Base-by-base conservation (phyloP, 2,888 invertebrate genomes). In the Macrosoma leucophasiata region DNA sequence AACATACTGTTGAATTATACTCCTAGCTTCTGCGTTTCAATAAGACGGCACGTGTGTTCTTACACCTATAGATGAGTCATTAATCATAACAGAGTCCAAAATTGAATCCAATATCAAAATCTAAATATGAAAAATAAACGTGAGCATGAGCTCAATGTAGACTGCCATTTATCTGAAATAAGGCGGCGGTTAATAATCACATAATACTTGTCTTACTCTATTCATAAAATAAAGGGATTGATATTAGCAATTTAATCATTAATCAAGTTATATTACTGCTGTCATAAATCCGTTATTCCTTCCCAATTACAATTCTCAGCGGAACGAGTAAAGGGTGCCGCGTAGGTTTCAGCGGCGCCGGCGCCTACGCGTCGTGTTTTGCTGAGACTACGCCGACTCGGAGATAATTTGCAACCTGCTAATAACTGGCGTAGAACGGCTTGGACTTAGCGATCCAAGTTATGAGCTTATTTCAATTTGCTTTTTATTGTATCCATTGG, bases 401-500 rank as follows among this genome's bases (percentile, higher is more conserved):
- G n/a, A n/a, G 42, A 68, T 72, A 72, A 76, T 78, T 76, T 74
- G 72, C 78, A 76, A 72, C 74, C 75, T 68, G 74, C 73, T 79
- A 78, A 74, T 75, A 70, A 62, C 62, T 62, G 51, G 58, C n/a
- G n/a, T n/a, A 49, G 56, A 58, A n/a, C n/a, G n/a, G n/a, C 43
- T 43, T 39, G 45, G 35, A 36, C 28, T 17, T 24, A 29, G 23
- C 47, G 52, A 46, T 40, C 24, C 43, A 57, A 57, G 39, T 41
- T 26, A 33, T 33, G 29, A 33, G 36, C 27, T 17, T 17, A 32
- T 29, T 24, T 18, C 14, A 31, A 9, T 11, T 22, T 3, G n/a
- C 12, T n/a, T n/a, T n/a, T n/a, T n/a, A n/a, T n/a, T n/a, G n/a
- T n/a, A n/a, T n/a, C n/a, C n/a, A n/a, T n/a, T n/a, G n/a, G n/a